Evolutionary conservation across 2,888 invertebrate genomes (phyloP), one percentile per base, ranked within the genome.

Genomic region (Neoscelio sp.): DNA sequence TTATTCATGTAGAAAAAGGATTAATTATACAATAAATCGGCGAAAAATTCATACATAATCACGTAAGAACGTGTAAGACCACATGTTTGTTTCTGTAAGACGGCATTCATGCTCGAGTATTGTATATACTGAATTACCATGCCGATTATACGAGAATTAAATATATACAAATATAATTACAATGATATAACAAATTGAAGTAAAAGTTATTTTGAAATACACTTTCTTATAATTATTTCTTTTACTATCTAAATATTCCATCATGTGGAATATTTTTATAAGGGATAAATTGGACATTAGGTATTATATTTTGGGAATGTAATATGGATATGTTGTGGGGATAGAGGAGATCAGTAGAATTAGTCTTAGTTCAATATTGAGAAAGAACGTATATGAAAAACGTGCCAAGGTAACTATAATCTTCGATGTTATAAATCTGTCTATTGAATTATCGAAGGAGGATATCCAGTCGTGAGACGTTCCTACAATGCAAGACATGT

Each of bases 401-500:
- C n/a, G n/a, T n/a, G n/a, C n/a, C 18, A 35, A 26, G n/a, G 17
- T 62, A 48, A 62, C 42, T 65, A 20, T 40, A 2, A 35, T 48
- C 44, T 54, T 40, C 15, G 13, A 10, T 70, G 40, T 68, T 35
- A 40, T 70, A 70, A 58, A 70, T 70, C 58, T 58, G 68, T 70
- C 58, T 58, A n/a, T 6, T n/a, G 28, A 50, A 52, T 54, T 71
- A 71, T 71, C 71, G 40, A 15, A 52, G 35, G 40, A 54, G 40
- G 33, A 64, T 71, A 71, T 56, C 73, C 48, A 54, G 73, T 73
- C 73, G 73, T 64, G 74, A 74, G 65, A 74, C 26, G 48, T 20
- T 65, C 17, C 64, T 58, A 42, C 60, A 75, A 56, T 60, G 81
- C 82, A 81, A 83, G 82, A 80, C 82, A 77, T 82, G 74, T 67